Conservation (phyloP, 1,140 invertebrate species). For the Drosophila bocqueti region DNA sequence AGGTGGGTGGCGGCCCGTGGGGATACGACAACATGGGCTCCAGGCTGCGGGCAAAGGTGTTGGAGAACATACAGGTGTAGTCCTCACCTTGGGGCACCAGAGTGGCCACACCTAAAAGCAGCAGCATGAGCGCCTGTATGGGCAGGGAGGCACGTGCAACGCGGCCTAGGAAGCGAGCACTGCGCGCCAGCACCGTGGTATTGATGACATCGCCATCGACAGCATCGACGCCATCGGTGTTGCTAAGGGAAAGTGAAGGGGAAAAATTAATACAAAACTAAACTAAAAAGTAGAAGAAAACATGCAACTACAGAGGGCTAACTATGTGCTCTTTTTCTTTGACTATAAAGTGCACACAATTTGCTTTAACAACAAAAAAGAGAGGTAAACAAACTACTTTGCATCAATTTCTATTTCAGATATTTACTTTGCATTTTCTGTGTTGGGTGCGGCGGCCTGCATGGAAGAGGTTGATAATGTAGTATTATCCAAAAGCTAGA, state of each 20-base stretch:
- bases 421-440: slow-evolving; percentile 87
- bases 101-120: slow-evolving; percentile 94
- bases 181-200: slow-evolving; percentile 89
- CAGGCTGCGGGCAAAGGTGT: slow-evolving; percentile 92
- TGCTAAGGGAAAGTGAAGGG: slow-evolving; percentile 53
- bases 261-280: background rate
- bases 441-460: slow-evolving; percentile 85
- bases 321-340: slow-evolving; percentile 9
- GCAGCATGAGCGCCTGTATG: slow-evolving; percentile 94
- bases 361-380: slow-evolving; percentile 20
- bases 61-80: slow-evolving; percentile 92
- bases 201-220: slow-evolving; percentile 87
- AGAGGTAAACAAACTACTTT: slow-evolving; percentile 9
- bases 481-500: slow-evolving; percentile 88
- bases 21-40: slow-evolving; percentile 94
- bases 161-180: slow-evolving; percentile 93
- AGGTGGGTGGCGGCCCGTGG: slow-evolving; percentile 95
- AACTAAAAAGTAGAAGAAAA: background rate
- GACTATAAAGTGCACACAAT: slow-evolving; percentile 31
- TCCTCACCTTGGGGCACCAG: slow-evolving; percentile 94
- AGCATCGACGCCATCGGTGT: slow-evolving; percentile 85
- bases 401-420: slow-evolving; percentile 64
- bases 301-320: slow-evolving; percentile 35
- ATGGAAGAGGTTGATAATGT: slow-evolving; percentile 85
- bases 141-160: slow-evolving; percentile 95